Conservation (phyloP, 2,113 vertebrate genomes). For the Pachyramphus minor region DNA sequence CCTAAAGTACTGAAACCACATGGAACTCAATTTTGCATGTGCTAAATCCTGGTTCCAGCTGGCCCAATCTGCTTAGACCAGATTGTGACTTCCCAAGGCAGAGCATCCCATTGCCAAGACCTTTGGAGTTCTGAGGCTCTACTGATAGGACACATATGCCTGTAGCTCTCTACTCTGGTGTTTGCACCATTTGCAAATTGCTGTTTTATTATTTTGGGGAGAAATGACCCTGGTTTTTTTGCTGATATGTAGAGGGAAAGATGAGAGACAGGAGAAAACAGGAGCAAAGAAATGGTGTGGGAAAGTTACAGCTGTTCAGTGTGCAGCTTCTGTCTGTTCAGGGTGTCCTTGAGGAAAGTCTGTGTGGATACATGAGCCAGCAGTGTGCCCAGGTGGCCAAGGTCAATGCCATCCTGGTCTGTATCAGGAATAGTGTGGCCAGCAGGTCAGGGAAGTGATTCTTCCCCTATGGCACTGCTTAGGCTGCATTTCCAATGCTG, state of each 20-base stretch:
- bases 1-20: neutral
- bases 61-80: neutral
- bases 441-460: neutral
- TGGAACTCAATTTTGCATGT: neutral
- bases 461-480: neutral
- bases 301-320: too few relatives aligned
- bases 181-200: neutral
- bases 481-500: neutral
- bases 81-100: neutral
- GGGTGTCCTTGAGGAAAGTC: too few relatives aligned
- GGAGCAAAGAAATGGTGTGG: neutral
- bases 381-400: neutral
- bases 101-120: neutral
- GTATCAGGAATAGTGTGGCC: neutral
- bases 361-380: neutral
- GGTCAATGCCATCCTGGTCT: neutral
- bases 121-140: neutral
- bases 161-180: neutral
- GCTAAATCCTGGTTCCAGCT: neutral
- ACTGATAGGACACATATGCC: accelerated
- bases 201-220: too few relatives aligned
- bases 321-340: neutral
- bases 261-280: neutral
- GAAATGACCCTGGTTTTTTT: neutral
- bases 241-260: neutral